Evolutionary conservation across 2,113 vertebrate species (phyloP).

Genomic region (Peucedramus taeniatus): DNA sequence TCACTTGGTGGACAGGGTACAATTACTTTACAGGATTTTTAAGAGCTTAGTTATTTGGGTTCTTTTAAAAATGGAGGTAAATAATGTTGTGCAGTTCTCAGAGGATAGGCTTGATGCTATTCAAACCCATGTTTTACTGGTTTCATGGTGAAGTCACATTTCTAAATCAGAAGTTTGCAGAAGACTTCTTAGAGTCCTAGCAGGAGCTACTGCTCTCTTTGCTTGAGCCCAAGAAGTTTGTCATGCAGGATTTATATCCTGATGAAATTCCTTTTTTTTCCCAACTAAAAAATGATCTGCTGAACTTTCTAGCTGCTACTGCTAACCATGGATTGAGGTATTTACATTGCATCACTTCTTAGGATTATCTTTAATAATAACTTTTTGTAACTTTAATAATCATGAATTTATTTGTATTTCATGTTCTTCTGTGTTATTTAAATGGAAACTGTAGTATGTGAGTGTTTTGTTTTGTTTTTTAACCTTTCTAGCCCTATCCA

Average conservation of each 20-base stretch:
- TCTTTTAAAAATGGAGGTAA: background rate
- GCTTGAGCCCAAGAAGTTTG: background rate
- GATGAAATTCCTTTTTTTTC: background rate
- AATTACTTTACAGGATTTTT: background rate
- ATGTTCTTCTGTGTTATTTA: background rate
- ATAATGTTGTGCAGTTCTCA: background rate
- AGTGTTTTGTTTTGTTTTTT: background rate
- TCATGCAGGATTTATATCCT: background rate
- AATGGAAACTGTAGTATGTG: background rate
- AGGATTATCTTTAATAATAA: too few species aligned
- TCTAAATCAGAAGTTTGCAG: background rate
- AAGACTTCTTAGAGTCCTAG: background rate
- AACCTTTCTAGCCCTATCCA: constrained; percentile 62
- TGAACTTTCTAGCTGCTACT: background rate
- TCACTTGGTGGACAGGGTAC: background rate
- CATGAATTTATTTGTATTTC: background rate
- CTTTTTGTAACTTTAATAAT: background rate
- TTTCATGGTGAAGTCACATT: background rate
- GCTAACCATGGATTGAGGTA: background rate
- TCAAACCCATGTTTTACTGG: background rate
- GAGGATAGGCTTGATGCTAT: background rate
- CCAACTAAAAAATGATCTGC: background rate
- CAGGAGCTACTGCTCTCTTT: background rate
- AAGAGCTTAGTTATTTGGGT: background rate
- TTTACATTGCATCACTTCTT: background rate